These are phyloP conservation scores for Eospalax fontanierii DNA, from an alignment of 2,797 vertebrate species.

Conservation along the genomic window DNA sequence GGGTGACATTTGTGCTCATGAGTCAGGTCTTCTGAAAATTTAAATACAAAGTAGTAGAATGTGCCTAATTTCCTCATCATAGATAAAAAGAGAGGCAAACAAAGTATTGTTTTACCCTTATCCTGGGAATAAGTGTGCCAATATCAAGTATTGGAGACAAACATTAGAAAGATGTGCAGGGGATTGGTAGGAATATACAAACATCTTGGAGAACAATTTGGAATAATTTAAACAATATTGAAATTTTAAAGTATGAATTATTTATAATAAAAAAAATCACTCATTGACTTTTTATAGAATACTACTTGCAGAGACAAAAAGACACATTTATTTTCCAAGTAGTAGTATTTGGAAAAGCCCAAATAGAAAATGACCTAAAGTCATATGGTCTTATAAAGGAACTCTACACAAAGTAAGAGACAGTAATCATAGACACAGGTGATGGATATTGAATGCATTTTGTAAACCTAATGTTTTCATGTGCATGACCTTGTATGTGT, in stretches of 20 bases:
- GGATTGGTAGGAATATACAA: background rate
- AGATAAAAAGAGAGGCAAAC: background rate
- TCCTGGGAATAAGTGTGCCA: background rate
- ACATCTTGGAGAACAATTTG: background rate
- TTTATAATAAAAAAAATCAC: background rate
- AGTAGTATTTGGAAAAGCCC: background rate
- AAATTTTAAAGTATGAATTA: background rate
- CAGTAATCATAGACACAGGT: background rate
- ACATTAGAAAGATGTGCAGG: background rate
- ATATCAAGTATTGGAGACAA: background rate
- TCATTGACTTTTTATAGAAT: background rate
- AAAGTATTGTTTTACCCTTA: background rate
- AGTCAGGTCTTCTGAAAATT: slow-evolving; percentile 11
- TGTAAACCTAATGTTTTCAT: background rate
- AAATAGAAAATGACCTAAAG: background rate
- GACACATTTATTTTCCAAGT: background rate
- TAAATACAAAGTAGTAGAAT: slow-evolving; percentile 5
- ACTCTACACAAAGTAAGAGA: background rate
- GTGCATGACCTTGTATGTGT: background rate
- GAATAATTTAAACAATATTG: background rate
- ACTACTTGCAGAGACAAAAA: background rate
- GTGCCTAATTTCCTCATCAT: background rate
- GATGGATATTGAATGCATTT: background rate
- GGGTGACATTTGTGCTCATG: background rate
- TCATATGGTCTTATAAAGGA: background rate